Base-by-base conservation (phyloP, 1,140 invertebrate genomes). In the Drosophila santomea region DNA sequence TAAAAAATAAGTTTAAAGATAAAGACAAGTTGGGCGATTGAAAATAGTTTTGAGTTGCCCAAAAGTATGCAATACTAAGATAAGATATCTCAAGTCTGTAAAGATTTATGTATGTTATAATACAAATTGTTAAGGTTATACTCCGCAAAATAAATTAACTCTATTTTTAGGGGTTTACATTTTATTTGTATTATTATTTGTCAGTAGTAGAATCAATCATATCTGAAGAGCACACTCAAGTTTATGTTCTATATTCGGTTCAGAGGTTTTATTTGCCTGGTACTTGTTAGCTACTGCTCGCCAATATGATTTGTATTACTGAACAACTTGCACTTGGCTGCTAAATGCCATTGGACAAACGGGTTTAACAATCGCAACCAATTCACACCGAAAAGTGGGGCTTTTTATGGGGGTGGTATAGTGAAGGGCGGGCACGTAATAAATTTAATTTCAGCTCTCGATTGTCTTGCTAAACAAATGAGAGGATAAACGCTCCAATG, bases 271-370 rank as follows among this genome's bases (percentile, higher is more conserved):
- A 36, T 39, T 39, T 44, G 39, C 20, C 15, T 20, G 8, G 43
- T 74, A 36, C 20, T 35, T 12, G 10, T 71, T 35, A 47, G 25
- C 28, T 72, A 10, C 39, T 20, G 47, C 54, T 67, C 28, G 32
- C 32, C 54, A 47, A 66, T 66, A 58, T 71, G 48, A 38, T 35
- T 32, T 44, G 36, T 57, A 23, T 57, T 77, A 59, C 67, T 52
- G 67, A 23, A 85, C 68, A 82, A 81, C 62, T 85, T 85, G 82
- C 81, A 85, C 82, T 85, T 86, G 63, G 64, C 80, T 71, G 82
- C 74, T 88, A 88, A 85, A 78, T 75, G 59, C 45, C 58, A 61
- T 44, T 50, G 52, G 61, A 11, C 41, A 81, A 85, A 88, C 82
- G 41, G 76, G 82, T 88, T 85, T 71, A 78, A 76, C 55, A 79